Evolutionary conservation across 2,113 vertebrate species (phyloP).

Genomic region (Xyliphius kryptos): DNA sequence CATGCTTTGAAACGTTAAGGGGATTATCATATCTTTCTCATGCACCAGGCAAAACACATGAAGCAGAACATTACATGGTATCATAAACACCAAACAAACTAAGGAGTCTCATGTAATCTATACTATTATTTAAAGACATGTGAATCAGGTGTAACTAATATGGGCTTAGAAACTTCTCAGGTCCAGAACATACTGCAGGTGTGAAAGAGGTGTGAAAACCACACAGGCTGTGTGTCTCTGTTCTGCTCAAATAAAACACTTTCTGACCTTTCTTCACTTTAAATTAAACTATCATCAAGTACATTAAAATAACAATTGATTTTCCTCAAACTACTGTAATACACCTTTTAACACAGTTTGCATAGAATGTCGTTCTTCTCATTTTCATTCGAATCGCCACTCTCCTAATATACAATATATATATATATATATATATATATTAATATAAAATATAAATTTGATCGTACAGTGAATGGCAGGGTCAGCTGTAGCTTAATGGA

Average conservation of each 20-base stretch:
- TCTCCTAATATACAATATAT: too few species aligned
- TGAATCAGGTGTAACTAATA: not conserved
- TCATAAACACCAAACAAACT: too few species aligned
- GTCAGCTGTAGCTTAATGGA: too few species aligned
- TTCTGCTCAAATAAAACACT: not conserved
- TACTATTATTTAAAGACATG: not conserved
- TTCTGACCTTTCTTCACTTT: not conserved
- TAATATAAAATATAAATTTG: too few species aligned
- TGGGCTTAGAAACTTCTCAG: not conserved
- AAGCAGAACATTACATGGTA: too few species aligned
- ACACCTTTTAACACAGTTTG: slow-evolving; percentile 5
- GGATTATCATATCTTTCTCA: too few species aligned
- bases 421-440: too few species aligned
- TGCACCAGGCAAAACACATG: too few species aligned
- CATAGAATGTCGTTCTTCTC: not conserved
- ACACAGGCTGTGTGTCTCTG: not conserved
- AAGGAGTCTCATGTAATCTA: not conserved
- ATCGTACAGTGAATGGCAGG: too few species aligned
- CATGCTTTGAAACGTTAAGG: too few species aligned
- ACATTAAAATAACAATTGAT: not conserved
- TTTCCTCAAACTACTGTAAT: not conserved
- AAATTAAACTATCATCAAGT: not conserved
- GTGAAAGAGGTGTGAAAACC: slow-evolving; percentile 9
- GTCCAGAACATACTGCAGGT: not conserved
- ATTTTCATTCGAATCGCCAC: not conserved